phyloP scores from a whole-genome alignment of 1,140 invertebrate genomes.

The Eulimnadia texana region DNA sequence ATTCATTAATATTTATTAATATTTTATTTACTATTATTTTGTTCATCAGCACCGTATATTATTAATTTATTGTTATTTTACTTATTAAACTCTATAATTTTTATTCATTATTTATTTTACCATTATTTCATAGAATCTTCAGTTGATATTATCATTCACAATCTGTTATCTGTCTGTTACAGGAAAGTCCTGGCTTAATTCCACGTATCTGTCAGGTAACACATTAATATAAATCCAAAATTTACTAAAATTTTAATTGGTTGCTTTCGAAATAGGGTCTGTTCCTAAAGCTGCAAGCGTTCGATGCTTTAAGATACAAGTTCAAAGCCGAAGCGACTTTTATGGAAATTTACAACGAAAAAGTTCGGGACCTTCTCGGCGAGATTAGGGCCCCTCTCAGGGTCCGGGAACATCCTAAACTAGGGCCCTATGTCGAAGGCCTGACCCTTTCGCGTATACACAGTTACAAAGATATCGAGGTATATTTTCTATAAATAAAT shows the following conservation, averaged over 20 bases:
- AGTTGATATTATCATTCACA: too few relatives aligned
- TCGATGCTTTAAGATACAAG: not conserved
- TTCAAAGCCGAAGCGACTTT: conserved; percentile 24
- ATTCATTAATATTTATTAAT: too few relatives aligned
- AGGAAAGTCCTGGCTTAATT: conserved; percentile 51
- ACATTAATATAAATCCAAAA: too few relatives aligned
- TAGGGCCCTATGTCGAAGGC: conserved; percentile 58
- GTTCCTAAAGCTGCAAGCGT: not conserved
- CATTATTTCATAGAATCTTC: too few relatives aligned
- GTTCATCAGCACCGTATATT: too few relatives aligned
- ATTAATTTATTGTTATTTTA: too few relatives aligned
- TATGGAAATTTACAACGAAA: conserved; percentile 80
- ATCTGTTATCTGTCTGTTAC: too few relatives aligned
- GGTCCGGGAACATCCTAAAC: conserved; percentile 56
- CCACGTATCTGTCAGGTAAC: conserved; percentile 62
- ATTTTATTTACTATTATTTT: too few relatives aligned
- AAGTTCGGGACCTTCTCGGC: conserved; percentile 75
- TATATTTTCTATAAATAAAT: not conserved
- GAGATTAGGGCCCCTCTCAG: conserved; percentile 38
- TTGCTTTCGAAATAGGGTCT: not conserved
- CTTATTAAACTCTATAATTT: too few relatives aligned
- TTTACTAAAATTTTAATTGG: too few relatives aligned
- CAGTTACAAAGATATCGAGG: conserved; percentile 43
- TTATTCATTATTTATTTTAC: too few relatives aligned
- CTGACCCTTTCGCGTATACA: conserved; percentile 47